phyloP scores from a whole-genome alignment of 1,140 invertebrate genomes.

The Agrilus planipennis region DNA sequence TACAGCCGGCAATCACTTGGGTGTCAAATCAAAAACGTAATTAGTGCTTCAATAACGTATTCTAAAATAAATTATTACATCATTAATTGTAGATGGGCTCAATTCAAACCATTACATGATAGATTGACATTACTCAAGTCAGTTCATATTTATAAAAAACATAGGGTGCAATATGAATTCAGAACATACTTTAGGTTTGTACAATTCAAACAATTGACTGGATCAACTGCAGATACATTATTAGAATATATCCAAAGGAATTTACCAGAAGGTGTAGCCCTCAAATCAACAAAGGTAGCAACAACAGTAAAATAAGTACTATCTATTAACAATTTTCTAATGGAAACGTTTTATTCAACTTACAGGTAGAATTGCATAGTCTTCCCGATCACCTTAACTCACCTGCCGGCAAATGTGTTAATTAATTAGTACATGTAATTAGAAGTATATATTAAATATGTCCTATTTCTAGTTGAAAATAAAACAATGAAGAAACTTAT shows the following conservation, averaged over 20 bases:
- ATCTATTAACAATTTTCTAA: conserved; percentile 8
- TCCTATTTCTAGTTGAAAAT: too few relatives aligned
- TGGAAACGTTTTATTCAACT: conserved; percentile 17
- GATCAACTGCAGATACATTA: conserved; percentile 90
- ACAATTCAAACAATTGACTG: conserved; percentile 74
- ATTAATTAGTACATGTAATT: too few relatives aligned
- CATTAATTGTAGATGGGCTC: conserved; percentile 47
- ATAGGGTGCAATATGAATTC: conserved; percentile 91
- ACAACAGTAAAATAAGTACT: conserved; percentile 5
- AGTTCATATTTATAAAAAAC: conserved; percentile 86
- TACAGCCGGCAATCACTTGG: conserved; percentile 65
- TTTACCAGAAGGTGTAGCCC: conserved; percentile 90
- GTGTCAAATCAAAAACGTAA: conserved; percentile 62
- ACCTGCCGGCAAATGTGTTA: too few relatives aligned
- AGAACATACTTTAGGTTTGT: conserved; percentile 85
- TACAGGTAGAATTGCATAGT: conserved; percentile 43
- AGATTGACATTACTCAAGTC: conserved; percentile 75
- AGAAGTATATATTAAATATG: too few relatives aligned
- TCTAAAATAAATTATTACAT: conserved; percentile 10
- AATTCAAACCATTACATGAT: conserved; percentile 58
- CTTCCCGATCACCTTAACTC: conserved; percentile 29
- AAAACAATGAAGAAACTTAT: too few relatives aligned
- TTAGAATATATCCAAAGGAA: conserved; percentile 95
- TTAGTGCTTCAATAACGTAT: conserved; percentile 25
- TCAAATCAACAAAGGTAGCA: conserved; percentile 80